Evolutionary conservation across 2,113 vertebrate genomes (phyloP).

Genomic region (Toxotes chatareus): DNA sequence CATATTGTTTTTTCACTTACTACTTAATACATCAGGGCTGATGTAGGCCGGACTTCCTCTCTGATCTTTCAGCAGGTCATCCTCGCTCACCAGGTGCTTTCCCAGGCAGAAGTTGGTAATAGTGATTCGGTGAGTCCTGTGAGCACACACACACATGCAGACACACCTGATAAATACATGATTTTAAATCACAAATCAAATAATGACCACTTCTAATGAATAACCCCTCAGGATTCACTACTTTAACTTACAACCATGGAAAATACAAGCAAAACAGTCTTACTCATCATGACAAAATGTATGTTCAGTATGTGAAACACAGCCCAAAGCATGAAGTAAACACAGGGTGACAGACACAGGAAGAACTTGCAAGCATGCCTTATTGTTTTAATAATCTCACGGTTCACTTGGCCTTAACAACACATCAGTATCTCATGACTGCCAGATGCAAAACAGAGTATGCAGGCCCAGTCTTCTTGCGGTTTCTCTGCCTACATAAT

Average conservation of each 20-base stretch:
- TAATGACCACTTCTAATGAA: background rate
- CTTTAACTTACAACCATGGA: background rate
- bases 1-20: slow-evolving; percentile 76
- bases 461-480: background rate
- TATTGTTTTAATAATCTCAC: slow-evolving; percentile 12
- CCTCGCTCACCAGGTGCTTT: slow-evolving; percentile 98
- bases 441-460: slow-evolving; percentile 16
- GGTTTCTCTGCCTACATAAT: background rate
- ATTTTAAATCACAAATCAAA: background rate
- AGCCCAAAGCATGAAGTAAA: slow-evolving; percentile 15
- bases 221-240: background rate
- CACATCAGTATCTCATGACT: slow-evolving; percentile 29
- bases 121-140: slow-evolving; percentile 96
- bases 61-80: slow-evolving; percentile 99
- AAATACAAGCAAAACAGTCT: background rate
- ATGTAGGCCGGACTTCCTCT: slow-evolving; percentile 98
- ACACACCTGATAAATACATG: background rate
- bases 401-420: slow-evolving; percentile 19
- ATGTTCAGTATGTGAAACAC: slow-evolving; percentile 8
- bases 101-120: slow-evolving; percentile 99
- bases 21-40: slow-evolving; percentile 97
- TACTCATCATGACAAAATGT: slow-evolving; percentile 8
- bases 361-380: slow-evolving; percentile 5
- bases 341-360: background rate
- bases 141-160: slow-evolving; percentile 31